Base-by-base conservation (phyloP, 23 tunicate genomes). In the Ciona savignyi region DNA sequence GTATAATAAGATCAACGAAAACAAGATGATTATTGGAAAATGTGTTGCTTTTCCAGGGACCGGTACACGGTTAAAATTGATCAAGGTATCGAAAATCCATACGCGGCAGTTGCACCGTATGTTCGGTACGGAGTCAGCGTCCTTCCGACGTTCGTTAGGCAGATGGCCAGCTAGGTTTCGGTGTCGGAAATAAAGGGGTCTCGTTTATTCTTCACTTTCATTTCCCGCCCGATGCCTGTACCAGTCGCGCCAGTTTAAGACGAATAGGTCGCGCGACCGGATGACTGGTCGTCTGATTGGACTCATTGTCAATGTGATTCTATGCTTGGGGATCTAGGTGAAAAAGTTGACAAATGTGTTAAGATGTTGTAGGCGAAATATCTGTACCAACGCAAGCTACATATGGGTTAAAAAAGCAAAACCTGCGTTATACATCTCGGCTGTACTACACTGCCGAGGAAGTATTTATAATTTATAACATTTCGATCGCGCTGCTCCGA, bases 51-150 rank as follows among this genome's bases (percentile, higher is more conserved):
- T 42, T 42, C 56, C 56, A 42, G 9, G 11, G 56, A n/a, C 56
- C 56, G 56, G 56, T 42, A 42, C 56, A 42, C 56, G 56, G 56
- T 42, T 42, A 42, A 72, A 72, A 72, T 72, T 72, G 76, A 72
- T 72, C 76, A 48, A 29, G 32, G 76, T 72, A 72, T 72, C 76
- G 76, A 72, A 72, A 72, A 72, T 72, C 76, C 64, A 72, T 72
- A 72, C 64, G 6, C 32, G 23, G 33, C 64, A 48, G 76, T 48
- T 9, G 56, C 76, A 72, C 76, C 76, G 34, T 72, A 72, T 72
- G 76, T 49, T 72, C 63, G 31, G 76, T 30, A 29, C 32, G 29
- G 67, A 4, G 15, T 15, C 56, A 9, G 11, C 23, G 51, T n/a
- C 6, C 34, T 51, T 9, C 26, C 73, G 26, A 69, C 73, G 51